Percentiles rank a stretch among this genome's conserved stretches.
Evolutionary conservation across 2,888 invertebrate genomes (phyloP).

Genomic region (Entomobrya multifasciata): DNA sequence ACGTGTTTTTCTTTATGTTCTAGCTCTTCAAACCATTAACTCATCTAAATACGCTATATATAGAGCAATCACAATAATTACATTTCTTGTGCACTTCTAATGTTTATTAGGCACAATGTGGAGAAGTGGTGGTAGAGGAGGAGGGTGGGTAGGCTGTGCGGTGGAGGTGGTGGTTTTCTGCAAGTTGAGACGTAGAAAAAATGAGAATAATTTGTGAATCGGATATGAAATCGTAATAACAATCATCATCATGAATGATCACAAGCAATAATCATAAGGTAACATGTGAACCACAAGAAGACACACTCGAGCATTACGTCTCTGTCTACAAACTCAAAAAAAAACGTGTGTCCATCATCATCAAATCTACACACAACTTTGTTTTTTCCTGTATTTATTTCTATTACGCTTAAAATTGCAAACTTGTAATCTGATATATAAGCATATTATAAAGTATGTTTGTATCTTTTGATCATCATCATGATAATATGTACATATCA

Average conservation of each 20-base stretch:
- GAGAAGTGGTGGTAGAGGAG: neutral
- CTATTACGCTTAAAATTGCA: neutral
- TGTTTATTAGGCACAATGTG: neutral
- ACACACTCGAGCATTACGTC: slow-evolving; percentile 32
- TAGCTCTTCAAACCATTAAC: slow-evolving; percentile 67
- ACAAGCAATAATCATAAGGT: slow-evolving; percentile 39
- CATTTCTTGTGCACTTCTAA: neutral
- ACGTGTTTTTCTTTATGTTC: neutral
- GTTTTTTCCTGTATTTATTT: neutral
- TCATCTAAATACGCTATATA: slow-evolving; percentile 56
- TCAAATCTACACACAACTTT: slow-evolving; percentile 14
- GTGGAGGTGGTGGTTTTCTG: neutral
- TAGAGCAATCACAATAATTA: slow-evolving; percentile 45
- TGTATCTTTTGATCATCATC: slow-evolving; percentile 15
- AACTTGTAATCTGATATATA: neutral
- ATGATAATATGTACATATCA: slow-evolving; percentile 63
- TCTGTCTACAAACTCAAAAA: neutral
- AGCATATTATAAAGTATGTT: neutral
- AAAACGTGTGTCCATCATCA: slow-evolving; percentile 16
- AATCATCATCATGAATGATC: slow-evolving; percentile 41
- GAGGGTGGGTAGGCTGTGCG: neutral
- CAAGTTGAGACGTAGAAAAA: neutral
- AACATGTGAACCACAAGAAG: slow-evolving; percentile 52
- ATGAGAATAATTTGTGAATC: slow-evolving; percentile 54
- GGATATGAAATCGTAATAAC: slow-evolving; percentile 58